Base-by-base conservation (phyloP, 2,888 invertebrate species). In the Ganaspis brasiliensis region DNA sequence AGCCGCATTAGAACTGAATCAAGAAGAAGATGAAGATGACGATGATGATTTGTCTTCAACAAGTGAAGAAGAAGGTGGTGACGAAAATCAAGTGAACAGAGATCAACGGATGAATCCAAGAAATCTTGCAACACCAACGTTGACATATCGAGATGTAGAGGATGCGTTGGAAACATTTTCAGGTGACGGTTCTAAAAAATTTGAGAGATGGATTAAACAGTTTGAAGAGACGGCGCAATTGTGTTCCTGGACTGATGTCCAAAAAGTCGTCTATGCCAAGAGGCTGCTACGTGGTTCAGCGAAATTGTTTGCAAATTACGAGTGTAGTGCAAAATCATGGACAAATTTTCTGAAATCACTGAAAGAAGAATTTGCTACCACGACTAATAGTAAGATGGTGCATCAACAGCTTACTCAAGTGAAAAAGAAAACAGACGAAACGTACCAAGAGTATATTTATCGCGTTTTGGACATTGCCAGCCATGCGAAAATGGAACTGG, bases 141-240 rank as follows among this genome's bases (percentile, higher is more conserved):
- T 21, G 76, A 35, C 70, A 35, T 76, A 76, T 21, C 72, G 57
- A 31, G 52, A 75, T 16, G 71, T 57, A 40, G 40, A 75, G 19
- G 75, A 57, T 31, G 5, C 75, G 3, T 5, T 59, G 12, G 24
- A 71, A 12, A 57, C n/a, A 2, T 71, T 57, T 26, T 76, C 67
- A 70, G 35, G 83, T 79, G 79, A 75, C 61, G 71, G 79, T 77
- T 45, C 59, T 81, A 12, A 82, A 71, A 37, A 59, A 80, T 35
- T 76, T 8, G n/a, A 40, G 19, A 37, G 63, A 45, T 85, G 81
- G 82, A 35, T 83, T 0, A 24, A 52, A 0, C 77, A 82, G 6
- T 82, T 84, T 19, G 84, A 85, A 21, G 82, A 85, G 40, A 81
- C 74, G 9, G 73, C 79, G 3, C 55, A 16, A 24, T 24, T 85